Base-by-base conservation (phyloP, 1,140 invertebrate species). In the Amyelois transitella region DNA sequence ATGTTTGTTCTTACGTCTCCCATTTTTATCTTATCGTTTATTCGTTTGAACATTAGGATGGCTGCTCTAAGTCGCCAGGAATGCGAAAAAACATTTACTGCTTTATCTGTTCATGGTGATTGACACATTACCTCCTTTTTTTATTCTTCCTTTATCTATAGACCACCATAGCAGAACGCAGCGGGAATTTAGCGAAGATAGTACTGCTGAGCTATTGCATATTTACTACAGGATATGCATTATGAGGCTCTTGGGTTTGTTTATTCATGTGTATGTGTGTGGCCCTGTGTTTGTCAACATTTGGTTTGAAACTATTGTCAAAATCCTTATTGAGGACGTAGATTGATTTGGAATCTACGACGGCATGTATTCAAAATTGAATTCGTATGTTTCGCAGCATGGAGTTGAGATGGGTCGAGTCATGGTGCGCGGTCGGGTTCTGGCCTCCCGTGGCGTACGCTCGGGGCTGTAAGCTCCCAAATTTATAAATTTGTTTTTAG, bases 301-400 rank as follows among this genome's bases (percentile, higher is more conserved):
- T 64, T 71, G 43, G 43, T 72, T 75, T 66, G 59, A 57, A 66
- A 52, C 59, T 58, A 64, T 60, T 70, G 66, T 69, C 72, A 67
- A 60, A 61, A 68, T 53, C 49, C 57, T 60, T 57, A 64, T 62
- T 53, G 55, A 57, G 69, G 75, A 78, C 73, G 60, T 73, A 43
- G 68, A 80, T 82, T 82, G 76, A 86, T 81, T 69, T 73, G 62
- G 67, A 60, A 65, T 67, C 53, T 65, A 58, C 62, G 64, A 58
- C 49, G 58, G 54, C 67, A 77, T 68, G 75, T 66, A 69, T 67
- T 77, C 55, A 63, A 84, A 87, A 79, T n/a, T 80, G 77, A 74
- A 74, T 82, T 84, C 67, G 71, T 78, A 75, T 87, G 84, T 87
- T 77, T 77, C 84, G 63, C 84, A 82, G 84, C 81, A 69, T 85